phyloP scores from a whole-genome alignment of 2,797 vertebrate species.

The Semaprochilodus insignis region DNA sequence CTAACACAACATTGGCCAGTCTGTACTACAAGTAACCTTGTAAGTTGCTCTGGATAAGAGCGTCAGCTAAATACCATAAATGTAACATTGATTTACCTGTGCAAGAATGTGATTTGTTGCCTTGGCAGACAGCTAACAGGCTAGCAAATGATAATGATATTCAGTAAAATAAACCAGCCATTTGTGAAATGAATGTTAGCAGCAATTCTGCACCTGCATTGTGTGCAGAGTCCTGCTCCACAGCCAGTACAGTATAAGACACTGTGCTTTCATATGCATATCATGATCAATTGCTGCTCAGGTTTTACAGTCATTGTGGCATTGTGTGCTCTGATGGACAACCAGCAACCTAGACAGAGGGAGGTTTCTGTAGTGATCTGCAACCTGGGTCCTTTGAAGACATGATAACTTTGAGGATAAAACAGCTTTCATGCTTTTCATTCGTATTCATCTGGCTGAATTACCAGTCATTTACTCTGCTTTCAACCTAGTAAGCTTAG shows the following conservation, averaged over 20 bases:
- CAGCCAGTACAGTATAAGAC: background rate
- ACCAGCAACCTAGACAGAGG: conserved; percentile 59
- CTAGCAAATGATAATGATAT: too few relatives aligned
- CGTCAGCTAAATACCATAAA: too few relatives aligned
- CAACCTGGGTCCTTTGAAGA: conserved; percentile 67
- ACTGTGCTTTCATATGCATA: background rate
- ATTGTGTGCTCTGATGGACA: conserved; percentile 49
- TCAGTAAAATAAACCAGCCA: too few relatives aligned
- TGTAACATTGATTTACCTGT: too few relatives aligned
- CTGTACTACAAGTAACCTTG: too few relatives aligned
- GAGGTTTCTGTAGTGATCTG: conserved; percentile 52
- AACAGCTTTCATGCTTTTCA: conserved; percentile 44
- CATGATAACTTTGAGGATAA: conserved; percentile 65
- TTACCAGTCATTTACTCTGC: conserved; percentile 2
- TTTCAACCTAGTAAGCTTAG: conserved; percentile 23
- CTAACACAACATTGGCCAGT: too few relatives aligned
- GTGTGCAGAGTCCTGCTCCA: background rate
- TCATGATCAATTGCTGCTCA: background rate
- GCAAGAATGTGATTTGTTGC: too few relatives aligned
- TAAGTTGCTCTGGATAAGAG: too few relatives aligned
- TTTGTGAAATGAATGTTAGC: too few relatives aligned
- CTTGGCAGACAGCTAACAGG: too few relatives aligned
- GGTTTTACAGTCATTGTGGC: conserved; percentile 29
- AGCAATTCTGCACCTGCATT: too few relatives aligned
- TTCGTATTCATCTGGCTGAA: background rate